Evolutionary conservation across 1,140 invertebrate species (phyloP).

Genomic region (Orius insidiosus): DNA sequence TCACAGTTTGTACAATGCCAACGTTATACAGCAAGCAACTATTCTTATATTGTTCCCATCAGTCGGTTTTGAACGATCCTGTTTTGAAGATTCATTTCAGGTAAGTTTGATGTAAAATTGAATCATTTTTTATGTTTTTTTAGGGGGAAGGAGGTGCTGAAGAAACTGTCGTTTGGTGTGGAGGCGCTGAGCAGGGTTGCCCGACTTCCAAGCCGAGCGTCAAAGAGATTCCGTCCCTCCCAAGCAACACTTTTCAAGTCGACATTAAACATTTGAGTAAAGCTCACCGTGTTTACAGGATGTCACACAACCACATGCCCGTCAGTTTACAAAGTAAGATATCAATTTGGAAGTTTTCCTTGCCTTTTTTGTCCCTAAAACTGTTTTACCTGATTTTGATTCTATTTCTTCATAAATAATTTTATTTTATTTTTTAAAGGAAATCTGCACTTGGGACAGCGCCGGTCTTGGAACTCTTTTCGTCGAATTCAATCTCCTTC

Average conservation of each 20-base stretch:
- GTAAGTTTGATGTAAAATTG: too few relatives aligned
- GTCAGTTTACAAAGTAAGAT: not conserved
- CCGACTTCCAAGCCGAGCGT: not conserved
- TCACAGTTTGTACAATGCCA: slow-evolving; percentile 22
- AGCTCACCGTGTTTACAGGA: slow-evolving; percentile 9
- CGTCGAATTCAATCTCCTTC: slow-evolving; percentile 11
- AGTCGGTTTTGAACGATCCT: slow-evolving; percentile 23
- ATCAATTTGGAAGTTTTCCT: not conserved
- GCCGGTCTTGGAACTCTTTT: slow-evolving; percentile 10
- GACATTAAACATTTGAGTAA: slow-evolving; percentile 9
- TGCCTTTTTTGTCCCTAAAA: too few relatives aligned
- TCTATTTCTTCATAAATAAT: not conserved
- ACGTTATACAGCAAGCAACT: slow-evolving; percentile 22
- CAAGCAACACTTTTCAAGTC: slow-evolving; percentile 7
- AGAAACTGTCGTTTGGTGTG: slow-evolving; percentile 9
- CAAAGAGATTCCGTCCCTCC: slow-evolving; percentile 1
- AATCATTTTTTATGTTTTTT: too few relatives aligned
- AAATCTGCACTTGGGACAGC: slow-evolving; percentile 9
- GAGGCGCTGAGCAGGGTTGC: slow-evolving; percentile 4
- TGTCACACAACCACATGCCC: slow-evolving; percentile 7
- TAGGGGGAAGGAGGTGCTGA: slow-evolving; percentile 12
- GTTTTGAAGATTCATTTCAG: slow-evolving; percentile 16
- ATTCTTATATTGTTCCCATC: slow-evolving; percentile 24
- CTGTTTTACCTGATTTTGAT: not conserved
- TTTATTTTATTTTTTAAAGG: slow-evolving; percentile 5